These are phyloP conservation scores for Drosophila cardini DNA, from an alignment of 1,140 invertebrate genomes.

Conservation along the genomic window DNA sequence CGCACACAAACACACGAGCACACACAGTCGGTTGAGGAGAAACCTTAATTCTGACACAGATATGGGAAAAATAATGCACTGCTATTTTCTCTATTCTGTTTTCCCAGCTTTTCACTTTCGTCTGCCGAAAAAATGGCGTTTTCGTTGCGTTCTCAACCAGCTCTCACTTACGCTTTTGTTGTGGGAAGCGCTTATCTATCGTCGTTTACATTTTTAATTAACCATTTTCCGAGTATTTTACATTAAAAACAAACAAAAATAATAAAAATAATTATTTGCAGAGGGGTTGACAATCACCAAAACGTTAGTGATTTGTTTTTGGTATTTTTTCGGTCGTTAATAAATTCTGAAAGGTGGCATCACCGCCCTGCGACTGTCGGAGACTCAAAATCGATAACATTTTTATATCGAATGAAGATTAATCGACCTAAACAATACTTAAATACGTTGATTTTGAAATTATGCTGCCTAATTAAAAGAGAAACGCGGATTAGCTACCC, in stretches of 20 bases:
- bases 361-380: not conserved
- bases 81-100: slow-evolving; percentile 79
- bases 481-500: too few species aligned
- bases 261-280: slow-evolving; percentile 72
- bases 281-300: slow-evolving; percentile 46
- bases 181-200: slow-evolving; percentile 27
- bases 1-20: slow-evolving; percentile 12
- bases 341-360: slow-evolving; percentile 4
- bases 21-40: slow-evolving; percentile 29
- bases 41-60: slow-evolving; percentile 51
- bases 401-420: not conserved
- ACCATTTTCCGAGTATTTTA: slow-evolving; percentile 28
- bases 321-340: slow-evolving; percentile 25
- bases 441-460: too few species aligned
- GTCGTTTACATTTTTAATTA: slow-evolving; percentile 56
- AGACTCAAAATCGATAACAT: not conserved
- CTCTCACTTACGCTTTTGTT: slow-evolving; percentile 64
- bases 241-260: slow-evolving; percentile 73
- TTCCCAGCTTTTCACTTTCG: slow-evolving; percentile 70
- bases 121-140: slow-evolving; percentile 45
- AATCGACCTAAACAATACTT: too few species aligned
- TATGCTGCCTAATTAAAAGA: too few species aligned
- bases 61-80: slow-evolving; percentile 51
- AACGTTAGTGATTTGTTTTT: slow-evolving; percentile 18
- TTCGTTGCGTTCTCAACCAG: slow-evolving; percentile 4